Evolutionary conservation across 1,140 invertebrate genomes (phyloP), one percentile per base, ranked within the genome.

Genomic region (Polyergus mexicanus): DNA sequence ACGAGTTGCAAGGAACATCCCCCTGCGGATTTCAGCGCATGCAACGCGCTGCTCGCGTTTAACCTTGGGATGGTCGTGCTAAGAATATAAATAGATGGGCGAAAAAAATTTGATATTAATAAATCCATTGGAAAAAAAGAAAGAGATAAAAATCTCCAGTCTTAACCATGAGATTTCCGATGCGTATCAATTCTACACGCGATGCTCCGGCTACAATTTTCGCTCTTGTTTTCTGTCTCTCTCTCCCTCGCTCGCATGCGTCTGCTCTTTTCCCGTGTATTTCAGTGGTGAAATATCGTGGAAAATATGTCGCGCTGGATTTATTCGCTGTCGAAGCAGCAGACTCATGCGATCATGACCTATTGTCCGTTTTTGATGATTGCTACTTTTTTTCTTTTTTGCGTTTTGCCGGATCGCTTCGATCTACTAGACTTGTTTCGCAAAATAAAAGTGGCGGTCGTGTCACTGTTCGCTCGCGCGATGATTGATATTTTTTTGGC

Each of bases 291-390:
- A 81, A 81, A 81, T 81, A 81, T 72, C 66, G 38, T 22, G 78
- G 35, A 72, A 81, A 81, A 81, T 81, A 81, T 81, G 78, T 81
- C 78, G 78, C 68, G 38, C 28, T 58, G 66, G 78, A 81, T 81
- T 81, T 81, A 81, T 81, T 81, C 66, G 78, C 38, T 81, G 78
- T 81, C 78, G 78, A 81, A 81, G 66, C 78, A 54, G 35, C 35
- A 66, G 68, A 35, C 25, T 81, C 66, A 81, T 54, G 38, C 78
- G 78, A 81, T 81, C 78, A 44, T 72, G 66, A 54, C 11, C 62
- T 28, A 51, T 72, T 72, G 66, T 58, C 7, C 54, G 54, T 81
- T 81, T 81, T 81, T 81, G 66, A 58, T 72, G 78, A 81, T 81
- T 72, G 51, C 78, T 81, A 72, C 78, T 44, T 68, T 80, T 77